Base-by-base conservation (phyloP, 2,797 vertebrate genomes). In the Pangasius krempfi region DNA sequence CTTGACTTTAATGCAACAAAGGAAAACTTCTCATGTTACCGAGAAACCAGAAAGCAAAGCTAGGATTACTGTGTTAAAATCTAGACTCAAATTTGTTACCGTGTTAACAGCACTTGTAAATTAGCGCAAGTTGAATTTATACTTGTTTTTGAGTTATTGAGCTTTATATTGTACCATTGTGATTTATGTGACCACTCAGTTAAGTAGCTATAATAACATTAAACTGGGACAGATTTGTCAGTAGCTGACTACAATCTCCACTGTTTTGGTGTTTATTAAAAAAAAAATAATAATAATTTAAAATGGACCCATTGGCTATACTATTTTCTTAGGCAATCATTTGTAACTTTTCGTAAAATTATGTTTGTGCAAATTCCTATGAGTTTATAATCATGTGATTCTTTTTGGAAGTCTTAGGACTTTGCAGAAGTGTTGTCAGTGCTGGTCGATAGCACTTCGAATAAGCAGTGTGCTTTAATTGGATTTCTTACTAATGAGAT, bases 391-490 rank as follows among this genome's bases (percentile, higher is more conserved):
- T 20, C 37, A 50, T 79, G 52, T 52, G n/a, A 56, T 56, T 10
- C n/a, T 56, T 33, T 33, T 80, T 60, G 76, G n/a, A 79, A 22
- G n/a, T 33, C 16, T 79, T 56, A 18, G 3, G 47, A 30, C 50
- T 52, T 22, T 14, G 47, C n/a, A 27, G 25, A 18, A 66, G 81
- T 83, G 60, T 66, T 50, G 58, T 30, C 58, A 50, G 25, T 18
- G 25, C 40, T 64, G 60, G 40, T 83, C 13, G 4, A 20, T 47
- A 66, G 40, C 60, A 47, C 60, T 47, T 10, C 4, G 27, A 18
- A 83, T 60, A 82, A 82, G 56, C 56, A 81, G 25, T n/a, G 37
- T 52, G 82, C 44, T 66, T 66, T 82, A 82, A 82, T 82, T 83
- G 81, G 60, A 83, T 83, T 83, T 66, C 81, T 66, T 50, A 47